phyloP scores from a whole-genome alignment of 2,113 vertebrate genomes.

The Macaca fascicularis region T2T-MFA8v1.1 NC_088394.1:57313001-57313500 shows the following conservation, averaged over 20 bases:
- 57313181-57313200: neutral
- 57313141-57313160: neutral
- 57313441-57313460: neutral
- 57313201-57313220: neutral
- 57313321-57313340: neutral
- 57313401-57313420: neutral
- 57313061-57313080: neutral
- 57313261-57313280: neutral
- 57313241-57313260: neutral
- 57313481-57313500: neutral
- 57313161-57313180: neutral
- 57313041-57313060: neutral
- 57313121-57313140: neutral
- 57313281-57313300: neutral
- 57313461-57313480: neutral
- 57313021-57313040: neutral
- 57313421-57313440: neutral
- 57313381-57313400: neutral
- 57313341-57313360: neutral
- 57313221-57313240: neutral
- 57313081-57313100: neutral
- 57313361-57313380: neutral
- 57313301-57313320: neutral
- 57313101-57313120: too few species aligned
- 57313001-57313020: neutral